phyloP scores from a whole-genome alignment of 2,113 vertebrate genomes.

The Myrmophylax atrothorax region DNA sequence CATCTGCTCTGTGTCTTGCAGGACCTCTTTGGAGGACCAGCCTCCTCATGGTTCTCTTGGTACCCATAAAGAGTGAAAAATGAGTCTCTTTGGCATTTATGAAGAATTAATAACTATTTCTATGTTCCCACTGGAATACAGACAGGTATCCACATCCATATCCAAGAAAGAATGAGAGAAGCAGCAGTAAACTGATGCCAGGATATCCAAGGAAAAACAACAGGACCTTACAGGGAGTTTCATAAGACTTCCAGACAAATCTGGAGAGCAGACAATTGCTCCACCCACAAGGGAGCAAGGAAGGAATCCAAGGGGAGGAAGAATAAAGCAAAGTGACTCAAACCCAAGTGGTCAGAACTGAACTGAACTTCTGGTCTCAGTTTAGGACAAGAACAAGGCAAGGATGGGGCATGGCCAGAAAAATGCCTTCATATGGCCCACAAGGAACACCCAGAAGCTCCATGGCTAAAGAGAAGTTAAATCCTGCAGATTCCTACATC shows the following conservation, averaged over 20 bases:
- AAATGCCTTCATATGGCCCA: background rate
- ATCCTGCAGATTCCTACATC: background rate
- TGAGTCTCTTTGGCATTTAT: background rate
- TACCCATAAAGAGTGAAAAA: background rate
- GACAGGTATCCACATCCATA: background rate
- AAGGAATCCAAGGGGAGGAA: background rate
- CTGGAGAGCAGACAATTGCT: background rate
- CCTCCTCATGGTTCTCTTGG: background rate
- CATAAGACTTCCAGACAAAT: background rate
- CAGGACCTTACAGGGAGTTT: background rate
- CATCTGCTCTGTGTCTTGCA: background rate
- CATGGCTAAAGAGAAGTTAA: background rate
- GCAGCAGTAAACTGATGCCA: background rate
- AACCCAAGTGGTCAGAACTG: background rate
- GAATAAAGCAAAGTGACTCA: background rate
- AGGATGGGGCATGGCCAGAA: background rate
- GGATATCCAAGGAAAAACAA: background rate
- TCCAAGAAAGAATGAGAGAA: background rate
- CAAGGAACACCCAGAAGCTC: background rate
- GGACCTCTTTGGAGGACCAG: background rate
- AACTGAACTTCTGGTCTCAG: background rate
- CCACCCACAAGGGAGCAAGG: background rate
- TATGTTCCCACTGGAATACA: background rate
- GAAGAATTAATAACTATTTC: background rate
- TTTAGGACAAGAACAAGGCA: background rate